Evolutionary conservation across 2,113 vertebrate genomes (phyloP).

Genomic region (Anhinga rufa): DNA sequence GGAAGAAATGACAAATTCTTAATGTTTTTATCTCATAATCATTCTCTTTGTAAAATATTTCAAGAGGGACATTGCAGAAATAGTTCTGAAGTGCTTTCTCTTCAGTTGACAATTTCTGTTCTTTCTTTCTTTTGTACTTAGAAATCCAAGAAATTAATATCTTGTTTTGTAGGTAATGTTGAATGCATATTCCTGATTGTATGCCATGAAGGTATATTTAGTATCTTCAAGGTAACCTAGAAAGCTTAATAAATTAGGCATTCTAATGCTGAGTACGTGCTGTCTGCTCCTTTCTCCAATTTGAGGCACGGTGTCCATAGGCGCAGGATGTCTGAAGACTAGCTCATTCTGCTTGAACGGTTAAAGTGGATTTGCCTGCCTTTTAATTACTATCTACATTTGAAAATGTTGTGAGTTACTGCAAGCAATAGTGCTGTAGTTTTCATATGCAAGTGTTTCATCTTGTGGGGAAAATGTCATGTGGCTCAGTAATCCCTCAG

Average conservation of each 20-base stretch:
- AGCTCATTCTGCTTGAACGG: neutral
- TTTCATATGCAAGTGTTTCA: neutral
- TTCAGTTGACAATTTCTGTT: neutral
- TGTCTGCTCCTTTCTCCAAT: neutral
- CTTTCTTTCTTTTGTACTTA: neutral
- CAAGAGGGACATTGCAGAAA: neutral
- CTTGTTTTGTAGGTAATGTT: neutral
- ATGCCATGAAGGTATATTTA: neutral
- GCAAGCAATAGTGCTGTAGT: neutral
- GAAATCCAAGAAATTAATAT: neutral
- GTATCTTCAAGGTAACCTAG: neutral
- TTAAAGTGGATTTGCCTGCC: neutral
- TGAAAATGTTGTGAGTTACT: neutral
- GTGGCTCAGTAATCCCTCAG: neutral
- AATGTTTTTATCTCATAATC: neutral
- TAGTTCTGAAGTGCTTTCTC: neutral
- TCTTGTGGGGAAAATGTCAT: neutral
- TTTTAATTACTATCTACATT: neutral
- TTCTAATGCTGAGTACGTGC: neutral
- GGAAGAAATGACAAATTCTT: neutral
- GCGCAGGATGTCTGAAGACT: neutral
- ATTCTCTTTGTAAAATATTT: neutral
- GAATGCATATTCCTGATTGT: neutral
- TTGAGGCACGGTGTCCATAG: accelerated
- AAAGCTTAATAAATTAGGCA: neutral